phyloP scores from a whole-genome alignment of 2,113 vertebrate species.

The Indicator maculatus region DNA sequence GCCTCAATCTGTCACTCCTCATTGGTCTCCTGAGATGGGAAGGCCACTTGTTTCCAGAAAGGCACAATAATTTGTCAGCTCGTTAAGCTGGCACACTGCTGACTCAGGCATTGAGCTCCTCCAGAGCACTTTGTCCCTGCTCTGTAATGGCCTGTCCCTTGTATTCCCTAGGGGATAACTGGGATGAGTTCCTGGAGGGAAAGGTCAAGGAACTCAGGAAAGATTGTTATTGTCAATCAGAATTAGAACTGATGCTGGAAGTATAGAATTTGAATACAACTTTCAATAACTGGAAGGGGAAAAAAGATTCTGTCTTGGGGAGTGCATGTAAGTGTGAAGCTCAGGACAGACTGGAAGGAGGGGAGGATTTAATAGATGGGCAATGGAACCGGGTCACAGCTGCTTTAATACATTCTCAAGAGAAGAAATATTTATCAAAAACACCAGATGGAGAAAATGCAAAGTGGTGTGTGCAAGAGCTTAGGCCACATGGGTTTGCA shows the following conservation, averaged over 20 bases:
- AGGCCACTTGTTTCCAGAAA: conserved; percentile 46
- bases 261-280: neutral
- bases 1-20: conserved; percentile 56
- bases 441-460: neutral
- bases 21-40: conserved; percentile 45
- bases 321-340: neutral
- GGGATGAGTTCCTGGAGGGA: conserved; percentile 3
- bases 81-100: conserved; percentile 65
- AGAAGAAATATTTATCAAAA: neutral
- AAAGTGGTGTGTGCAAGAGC: neutral
- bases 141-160: conserved; percentile 13
- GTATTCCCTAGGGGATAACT: neutral
- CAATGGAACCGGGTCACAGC: neutral
- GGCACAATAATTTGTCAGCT: conserved; percentile 61
- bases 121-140: conserved; percentile 27
- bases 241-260: conserved; percentile 40
- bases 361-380: neutral
- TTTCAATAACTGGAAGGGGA: neutral
- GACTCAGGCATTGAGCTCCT: conserved; percentile 50
- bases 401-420: neutral
- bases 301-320: neutral
- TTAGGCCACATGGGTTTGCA: neutral
- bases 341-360: neutral
- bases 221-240: conserved; percentile 26
- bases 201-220: conserved; percentile 31